These are phyloP conservation scores for Bryconaethiops microstoma DNA, from an alignment of 2,797 vertebrate species.

Conservation along the genomic window DNA sequence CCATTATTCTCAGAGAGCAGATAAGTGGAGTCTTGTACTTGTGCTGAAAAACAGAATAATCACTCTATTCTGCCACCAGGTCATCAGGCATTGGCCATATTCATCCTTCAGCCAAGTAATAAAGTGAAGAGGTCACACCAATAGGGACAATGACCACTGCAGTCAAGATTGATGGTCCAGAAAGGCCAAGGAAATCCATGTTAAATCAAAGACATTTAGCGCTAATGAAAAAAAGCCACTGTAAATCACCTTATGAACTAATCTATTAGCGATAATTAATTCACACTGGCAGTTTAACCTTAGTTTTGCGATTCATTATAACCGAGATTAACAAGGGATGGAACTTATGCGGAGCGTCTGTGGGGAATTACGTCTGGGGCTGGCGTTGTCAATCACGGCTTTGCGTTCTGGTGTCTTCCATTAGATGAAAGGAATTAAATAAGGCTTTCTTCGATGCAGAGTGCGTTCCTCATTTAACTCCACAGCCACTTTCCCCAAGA, in stretches of 20 bases:
- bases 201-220: slow-evolving; percentile 79
- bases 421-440: slow-evolving; percentile 81
- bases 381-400: slow-evolving; percentile 82
- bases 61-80: slow-evolving; percentile 58
- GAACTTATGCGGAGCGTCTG: slow-evolving; percentile 80
- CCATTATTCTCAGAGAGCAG: slow-evolving; percentile 70
- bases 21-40: slow-evolving; percentile 74
- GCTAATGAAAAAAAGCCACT: slow-evolving; percentile 77
- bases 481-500: slow-evolving; percentile 75
- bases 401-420: slow-evolving; percentile 79
- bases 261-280: slow-evolving; percentile 85
- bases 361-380: slow-evolving; percentile 77
- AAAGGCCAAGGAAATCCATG: slow-evolving; percentile 67
- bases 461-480: slow-evolving; percentile 74
- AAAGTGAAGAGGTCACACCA: slow-evolving; percentile 72
- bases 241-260: slow-evolving; percentile 83
- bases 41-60: slow-evolving; percentile 69
- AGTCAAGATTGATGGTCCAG: slow-evolving; percentile 71
- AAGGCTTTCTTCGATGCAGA: slow-evolving; percentile 76
- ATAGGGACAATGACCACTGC: slow-evolving; percentile 73
- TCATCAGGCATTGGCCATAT: slow-evolving; percentile 67
- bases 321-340: slow-evolving; percentile 84
- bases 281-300: slow-evolving; percentile 84
- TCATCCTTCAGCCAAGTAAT: slow-evolving; percentile 69
- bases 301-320: slow-evolving; percentile 87